Percentiles rank a stretch among this genome's conserved stretches.
These are phyloP conservation scores for Eubucco bourcierii DNA, from an alignment of 2,113 vertebrate genomes.

Conservation along the genomic window DNA sequence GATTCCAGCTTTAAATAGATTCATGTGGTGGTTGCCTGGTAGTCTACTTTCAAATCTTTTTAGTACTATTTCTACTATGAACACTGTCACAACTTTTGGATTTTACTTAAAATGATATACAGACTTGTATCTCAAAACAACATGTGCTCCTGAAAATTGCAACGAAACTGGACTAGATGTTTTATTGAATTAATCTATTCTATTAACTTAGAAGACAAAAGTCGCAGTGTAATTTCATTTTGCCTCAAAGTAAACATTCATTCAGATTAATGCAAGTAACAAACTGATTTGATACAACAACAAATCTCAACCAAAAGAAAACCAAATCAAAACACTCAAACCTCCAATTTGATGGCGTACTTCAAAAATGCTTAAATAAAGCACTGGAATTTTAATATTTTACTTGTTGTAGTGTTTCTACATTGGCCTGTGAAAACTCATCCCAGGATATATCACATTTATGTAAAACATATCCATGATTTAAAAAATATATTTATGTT, in stretches of 20 bases:
- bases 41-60: neutral
- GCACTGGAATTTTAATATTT: neutral
- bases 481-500: neutral
- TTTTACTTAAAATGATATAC: neutral
- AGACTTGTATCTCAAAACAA: neutral
- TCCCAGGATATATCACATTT: neutral
- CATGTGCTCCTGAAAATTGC: neutral
- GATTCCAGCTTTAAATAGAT: neutral
- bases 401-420: neutral
- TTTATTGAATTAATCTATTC: neutral
- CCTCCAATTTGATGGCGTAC: fast-evolving
- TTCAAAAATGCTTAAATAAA: neutral
- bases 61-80: neutral
- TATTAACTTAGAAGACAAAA: neutral
- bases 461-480: fast-evolving
- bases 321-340: neutral
- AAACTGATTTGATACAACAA: neutral
- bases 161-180: neutral
- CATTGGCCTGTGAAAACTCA: neutral
- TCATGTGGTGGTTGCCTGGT: neutral
- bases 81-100: neutral
- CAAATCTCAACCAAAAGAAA: neutral
- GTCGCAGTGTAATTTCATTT: neutral
- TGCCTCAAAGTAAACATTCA: neutral
- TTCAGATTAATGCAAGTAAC: neutral